A percentile compares a stretch with the other conserved stretches of the same genome.
Conservation (phyloP, 2,797 vertebrate species). For the Notolepis coatsorum region DNA sequence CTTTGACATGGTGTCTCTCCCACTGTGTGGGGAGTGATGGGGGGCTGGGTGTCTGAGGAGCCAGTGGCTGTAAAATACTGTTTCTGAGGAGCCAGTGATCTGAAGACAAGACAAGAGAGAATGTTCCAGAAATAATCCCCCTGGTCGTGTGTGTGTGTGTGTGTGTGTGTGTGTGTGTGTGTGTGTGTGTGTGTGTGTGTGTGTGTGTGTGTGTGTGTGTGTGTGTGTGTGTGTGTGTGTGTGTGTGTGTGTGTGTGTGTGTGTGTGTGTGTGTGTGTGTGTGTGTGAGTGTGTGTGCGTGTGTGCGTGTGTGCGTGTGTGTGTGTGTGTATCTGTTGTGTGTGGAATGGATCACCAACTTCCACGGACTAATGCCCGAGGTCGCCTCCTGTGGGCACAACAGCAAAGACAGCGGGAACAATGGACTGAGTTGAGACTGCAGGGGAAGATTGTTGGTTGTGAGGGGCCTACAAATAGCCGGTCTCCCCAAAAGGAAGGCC, state of each 20-base stretch:
- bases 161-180: neutral
- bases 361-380: no score
- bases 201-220: slow-evolving; percentile 54
- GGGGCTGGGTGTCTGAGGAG: slow-evolving; percentile 37
- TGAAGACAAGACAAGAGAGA: slow-evolving; percentile 46
- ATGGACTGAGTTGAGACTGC: no score
- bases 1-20: slow-evolving; percentile 49
- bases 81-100: slow-evolving; percentile 41
- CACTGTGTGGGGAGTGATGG: slow-evolving; percentile 38
- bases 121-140: slow-evolving; percentile 47
- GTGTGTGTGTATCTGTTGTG: no score
- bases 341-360: no score
- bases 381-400: no score
- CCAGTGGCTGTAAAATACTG: no score
- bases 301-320: slow-evolving; percentile 26
- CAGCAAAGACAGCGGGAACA: no score
- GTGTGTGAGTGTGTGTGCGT: slow-evolving; percentile 51
- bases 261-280: slow-evolving; percentile 18
- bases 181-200: slow-evolving; percentile 21
- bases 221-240: no score
- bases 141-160: neutral
- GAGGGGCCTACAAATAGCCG: no score
- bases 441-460: no score
- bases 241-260: neutral
- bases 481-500: no score